These are phyloP conservation scores for Microtus pennsylvanicus DNA, from an alignment of 2,113 vertebrate species.

Conservation along the genomic window DNA sequence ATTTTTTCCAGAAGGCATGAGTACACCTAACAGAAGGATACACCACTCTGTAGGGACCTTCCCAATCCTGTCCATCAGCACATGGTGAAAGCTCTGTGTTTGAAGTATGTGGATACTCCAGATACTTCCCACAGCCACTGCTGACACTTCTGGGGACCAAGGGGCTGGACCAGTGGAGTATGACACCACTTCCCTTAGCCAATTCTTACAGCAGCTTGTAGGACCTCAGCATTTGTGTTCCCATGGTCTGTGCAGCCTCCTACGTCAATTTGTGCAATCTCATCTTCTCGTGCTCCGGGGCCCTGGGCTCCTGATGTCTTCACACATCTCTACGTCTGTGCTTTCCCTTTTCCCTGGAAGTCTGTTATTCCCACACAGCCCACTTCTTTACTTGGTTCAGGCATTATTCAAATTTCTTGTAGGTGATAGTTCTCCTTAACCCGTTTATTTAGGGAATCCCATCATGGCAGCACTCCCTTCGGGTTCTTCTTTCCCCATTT, in stretches of 20 bases:
- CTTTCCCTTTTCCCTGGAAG: not conserved
- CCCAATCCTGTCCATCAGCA: not conserved
- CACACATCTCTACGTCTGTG: not conserved
- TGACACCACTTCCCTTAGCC: not conserved
- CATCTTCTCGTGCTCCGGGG: rapidly evolving
- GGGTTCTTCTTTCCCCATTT: not conserved
- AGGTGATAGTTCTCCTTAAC: not conserved
- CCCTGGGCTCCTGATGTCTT: not conserved
- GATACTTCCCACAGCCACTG: no score
- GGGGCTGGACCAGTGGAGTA: no score
- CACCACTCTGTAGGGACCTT: not conserved
- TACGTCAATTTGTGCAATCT: rapidly evolving
- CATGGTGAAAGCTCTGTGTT: not conserved
- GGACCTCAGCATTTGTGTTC: not conserved
- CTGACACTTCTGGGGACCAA: not conserved
- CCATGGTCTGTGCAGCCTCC: rapidly evolving
- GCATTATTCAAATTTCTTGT: not conserved
- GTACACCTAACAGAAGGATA: not conserved
- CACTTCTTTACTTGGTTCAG: not conserved
- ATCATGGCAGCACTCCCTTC: rapidly evolving
- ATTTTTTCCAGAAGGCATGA: not conserved
- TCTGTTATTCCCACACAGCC: not conserved
- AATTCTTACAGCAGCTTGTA: not conserved
- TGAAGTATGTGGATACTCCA: not conserved
- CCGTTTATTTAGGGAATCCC: not conserved